Evolutionary conservation across 2,113 vertebrate genomes (phyloP), one percentile per base, ranked within the genome.

Genomic region (Cichladusa arquata): DNA sequence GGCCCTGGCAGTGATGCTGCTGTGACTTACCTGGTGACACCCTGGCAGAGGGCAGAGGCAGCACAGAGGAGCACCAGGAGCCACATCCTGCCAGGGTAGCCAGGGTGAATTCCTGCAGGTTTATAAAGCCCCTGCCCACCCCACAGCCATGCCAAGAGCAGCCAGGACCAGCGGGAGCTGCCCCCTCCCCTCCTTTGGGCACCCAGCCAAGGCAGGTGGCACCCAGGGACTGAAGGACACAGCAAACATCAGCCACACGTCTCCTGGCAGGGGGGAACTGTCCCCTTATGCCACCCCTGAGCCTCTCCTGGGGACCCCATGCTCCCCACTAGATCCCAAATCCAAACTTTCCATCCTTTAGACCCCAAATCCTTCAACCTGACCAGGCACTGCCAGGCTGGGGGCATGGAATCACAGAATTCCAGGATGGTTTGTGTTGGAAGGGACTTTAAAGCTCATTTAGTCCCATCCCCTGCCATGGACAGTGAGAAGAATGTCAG

Each of bases 31-130:
- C 48, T 98, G 50, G 78, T 28, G 40, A 96, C 3, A 22, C 97
- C 97, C 34, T 98, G 97, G 14, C 96, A 80, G 25, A 98, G 60
- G 42, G 97, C 93, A 28, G 98, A 60, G 23, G 97, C 80, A 14
- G 96, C 93, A 5, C 97, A 93, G 5, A 99, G 91, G 13, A 97
- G 65, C 23, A 98, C 33, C 0, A 98, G 96, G 89, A 74, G 36
- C 97, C 87, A 96, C 98, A 98, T 98, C 11, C 12, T 96, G 6
- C 31, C 18, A 3, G 77, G 7, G 36, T 4, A 58, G 10, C 47
- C 40, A 3, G 42, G 54, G 11, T 9, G 2, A 12, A 3, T 0
- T 8, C 31, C 31, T 4, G 4, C 17, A 0, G 12, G 33, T 33
- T 84, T 96, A 96, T 97, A 97, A 96, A 94, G 86, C 56, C 69